Evolutionary conservation across 2,797 vertebrate species (phyloP).

Genomic region (Delichon dasypus): DNA sequence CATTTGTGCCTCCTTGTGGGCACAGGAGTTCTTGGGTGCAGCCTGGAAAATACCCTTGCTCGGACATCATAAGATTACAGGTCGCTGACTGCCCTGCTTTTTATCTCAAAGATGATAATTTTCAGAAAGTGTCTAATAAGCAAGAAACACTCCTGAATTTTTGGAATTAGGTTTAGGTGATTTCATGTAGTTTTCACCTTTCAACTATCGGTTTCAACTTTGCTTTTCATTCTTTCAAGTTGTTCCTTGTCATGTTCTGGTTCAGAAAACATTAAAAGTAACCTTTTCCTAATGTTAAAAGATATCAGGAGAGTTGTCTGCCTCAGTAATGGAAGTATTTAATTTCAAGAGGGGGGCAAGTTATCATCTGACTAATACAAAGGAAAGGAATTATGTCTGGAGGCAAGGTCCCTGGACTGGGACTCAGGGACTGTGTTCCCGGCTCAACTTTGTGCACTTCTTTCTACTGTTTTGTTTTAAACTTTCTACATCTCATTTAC

Average conservation of each 20-base stretch:
- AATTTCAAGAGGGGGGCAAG: background rate
- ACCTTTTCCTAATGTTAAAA: conserved; percentile 48
- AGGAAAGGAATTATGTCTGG: conserved; percentile 10
- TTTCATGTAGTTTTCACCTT: background rate
- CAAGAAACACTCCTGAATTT: background rate
- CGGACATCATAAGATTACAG: background rate
- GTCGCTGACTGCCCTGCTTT: background rate
- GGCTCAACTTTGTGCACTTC: background rate
- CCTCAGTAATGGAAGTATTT: conserved; percentile 6
- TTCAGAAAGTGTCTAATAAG: background rate
- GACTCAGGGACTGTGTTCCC: background rate
- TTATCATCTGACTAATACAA: background rate
- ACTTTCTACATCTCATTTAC: background rate
- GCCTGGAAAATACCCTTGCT: background rate
- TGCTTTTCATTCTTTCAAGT: conserved; percentile 1
- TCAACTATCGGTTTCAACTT: background rate
- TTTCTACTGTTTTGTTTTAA: background rate
- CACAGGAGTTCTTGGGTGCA: background rate
- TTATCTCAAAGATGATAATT: background rate
- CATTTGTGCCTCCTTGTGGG: background rate
- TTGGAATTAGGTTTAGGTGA: background rate
- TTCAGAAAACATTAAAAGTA: conserved; percentile 45
- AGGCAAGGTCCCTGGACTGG: conserved; percentile 6
- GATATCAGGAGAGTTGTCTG: conserved; percentile 40
- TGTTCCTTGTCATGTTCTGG: conserved; percentile 17